phyloP scores from a whole-genome alignment of 2,113 vertebrate species.

The Murina feae region DNA sequence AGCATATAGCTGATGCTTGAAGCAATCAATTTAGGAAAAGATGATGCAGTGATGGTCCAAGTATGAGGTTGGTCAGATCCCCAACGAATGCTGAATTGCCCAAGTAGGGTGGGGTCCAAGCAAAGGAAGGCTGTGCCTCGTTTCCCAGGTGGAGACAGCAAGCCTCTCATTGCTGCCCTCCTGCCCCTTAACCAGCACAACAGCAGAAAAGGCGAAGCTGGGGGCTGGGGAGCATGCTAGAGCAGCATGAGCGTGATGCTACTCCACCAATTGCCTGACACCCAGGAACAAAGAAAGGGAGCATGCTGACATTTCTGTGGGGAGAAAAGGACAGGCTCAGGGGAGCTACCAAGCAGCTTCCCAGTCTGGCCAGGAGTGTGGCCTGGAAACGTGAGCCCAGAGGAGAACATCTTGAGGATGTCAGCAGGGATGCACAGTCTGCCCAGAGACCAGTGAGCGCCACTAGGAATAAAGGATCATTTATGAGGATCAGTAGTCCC shows the following conservation, averaged over 20 bases:
- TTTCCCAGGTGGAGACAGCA: background rate
- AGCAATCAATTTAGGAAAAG: background rate
- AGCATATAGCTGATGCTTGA: background rate
- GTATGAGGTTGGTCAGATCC: background rate
- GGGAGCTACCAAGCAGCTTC: background rate
- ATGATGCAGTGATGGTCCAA: background rate
- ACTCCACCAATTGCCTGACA: background rate
- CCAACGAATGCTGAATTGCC: background rate
- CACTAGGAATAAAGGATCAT: background rate
- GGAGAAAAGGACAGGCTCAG: background rate
- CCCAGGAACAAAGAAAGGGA: background rate
- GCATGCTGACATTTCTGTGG: background rate
- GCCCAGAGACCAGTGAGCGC: background rate
- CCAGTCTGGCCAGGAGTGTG: background rate
- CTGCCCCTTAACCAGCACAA: background rate
- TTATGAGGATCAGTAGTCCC: background rate
- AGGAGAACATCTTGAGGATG: background rate
- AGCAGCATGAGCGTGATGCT: background rate
- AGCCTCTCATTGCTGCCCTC: background rate
- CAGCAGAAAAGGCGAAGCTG: background rate
- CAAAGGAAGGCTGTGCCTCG: background rate
- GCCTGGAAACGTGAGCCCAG: background rate
- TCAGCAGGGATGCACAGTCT: background rate
- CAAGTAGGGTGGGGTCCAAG: background rate
- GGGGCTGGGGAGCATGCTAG: fast-evolving